Conservation (phyloP, 1,140 invertebrate genomes). For the Leguminivora glycinivorella region DNA sequence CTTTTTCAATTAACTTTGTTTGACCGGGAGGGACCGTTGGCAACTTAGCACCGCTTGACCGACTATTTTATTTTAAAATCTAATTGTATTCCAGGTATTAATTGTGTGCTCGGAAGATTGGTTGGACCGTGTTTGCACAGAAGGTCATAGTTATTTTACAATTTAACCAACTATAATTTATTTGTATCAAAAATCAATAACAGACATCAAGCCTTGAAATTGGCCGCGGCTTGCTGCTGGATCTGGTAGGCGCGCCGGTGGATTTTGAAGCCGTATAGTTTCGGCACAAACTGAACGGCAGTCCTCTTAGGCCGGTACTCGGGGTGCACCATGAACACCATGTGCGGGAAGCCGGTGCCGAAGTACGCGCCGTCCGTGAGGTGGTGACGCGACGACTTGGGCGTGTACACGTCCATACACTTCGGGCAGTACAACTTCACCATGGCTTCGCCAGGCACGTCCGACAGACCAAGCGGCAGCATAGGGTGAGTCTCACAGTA, state of each 20-base stretch:
- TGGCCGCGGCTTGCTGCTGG: conserved; percentile 94
- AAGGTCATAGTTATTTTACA: too few species aligned
- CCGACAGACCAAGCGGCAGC: conserved; percentile 97
- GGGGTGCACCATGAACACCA: conserved; percentile 99
- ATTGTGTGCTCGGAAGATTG: too few species aligned
- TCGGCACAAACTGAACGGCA: conserved; percentile 97
- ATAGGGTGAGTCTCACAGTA: conserved; percentile 99
- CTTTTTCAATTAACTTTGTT: too few species aligned
- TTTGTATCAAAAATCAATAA: too few species aligned
- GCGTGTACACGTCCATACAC: conserved; percentile 99
- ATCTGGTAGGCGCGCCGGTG: conserved; percentile 99
- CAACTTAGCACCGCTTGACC: too few species aligned
- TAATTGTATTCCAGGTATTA: too few species aligned
- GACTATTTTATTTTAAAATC: too few species aligned
- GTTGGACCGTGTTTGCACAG: too few species aligned
- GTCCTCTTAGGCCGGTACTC: conserved; percentile 98
- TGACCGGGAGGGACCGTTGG: too few species aligned
- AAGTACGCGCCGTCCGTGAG: conserved; percentile 99
- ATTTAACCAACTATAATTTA: too few species aligned
- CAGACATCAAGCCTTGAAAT: conserved; percentile 96
- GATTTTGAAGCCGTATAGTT: conserved; percentile 99
- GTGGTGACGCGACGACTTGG: conserved; percentile 97
- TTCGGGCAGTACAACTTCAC: conserved; percentile 99
- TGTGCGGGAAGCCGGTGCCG: conserved; percentile 99
- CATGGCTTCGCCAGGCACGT: conserved; percentile 98